phyloP scores from a whole-genome alignment of 2,797 vertebrate species.

The Melanotaenia boesemani region DNA sequence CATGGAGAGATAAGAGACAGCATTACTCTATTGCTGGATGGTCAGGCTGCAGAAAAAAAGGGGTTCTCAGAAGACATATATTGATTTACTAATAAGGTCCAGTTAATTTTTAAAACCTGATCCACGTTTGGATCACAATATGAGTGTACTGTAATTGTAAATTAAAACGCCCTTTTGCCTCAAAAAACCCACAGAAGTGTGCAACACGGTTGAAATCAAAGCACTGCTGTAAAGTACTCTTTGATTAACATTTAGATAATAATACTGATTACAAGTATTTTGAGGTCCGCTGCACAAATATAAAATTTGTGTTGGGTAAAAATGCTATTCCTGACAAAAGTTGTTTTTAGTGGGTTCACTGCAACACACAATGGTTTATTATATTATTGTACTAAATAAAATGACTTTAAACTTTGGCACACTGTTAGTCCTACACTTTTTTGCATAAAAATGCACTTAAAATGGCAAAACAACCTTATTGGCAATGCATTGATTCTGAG shows the following conservation, averaged over 20 bases:
- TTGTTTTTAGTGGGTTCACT: too few species aligned
- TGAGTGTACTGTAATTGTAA: not conserved
- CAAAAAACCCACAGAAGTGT: not conserved
- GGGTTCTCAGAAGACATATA: conserved; percentile 28
- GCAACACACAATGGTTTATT: not conserved
- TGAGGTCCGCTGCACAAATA: not conserved
- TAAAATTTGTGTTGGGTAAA: not conserved
- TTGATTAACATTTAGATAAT: too few species aligned
- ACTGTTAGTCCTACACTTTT: too few species aligned
- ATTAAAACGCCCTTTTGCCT: conserved; percentile 4
- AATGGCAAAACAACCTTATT: too few species aligned
- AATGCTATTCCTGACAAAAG: not conserved
- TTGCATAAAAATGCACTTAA: too few species aligned
- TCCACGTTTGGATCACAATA: conserved; percentile 29
- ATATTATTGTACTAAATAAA: not conserved
- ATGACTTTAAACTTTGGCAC: too few species aligned
- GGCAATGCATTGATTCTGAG: too few species aligned
- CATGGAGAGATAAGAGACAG: conserved; percentile 56
- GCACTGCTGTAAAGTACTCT: too few species aligned
- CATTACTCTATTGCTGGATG: conserved; percentile 56
- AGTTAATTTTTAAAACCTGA: conserved; percentile 19
- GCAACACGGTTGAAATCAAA: not conserved
- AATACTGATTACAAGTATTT: too few species aligned
- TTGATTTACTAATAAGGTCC: conserved; percentile 44
- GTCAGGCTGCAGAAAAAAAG: conserved; percentile 40